Conservation (phyloP, 2,113 vertebrate species). For the Puntigrus tetrazona region DNA sequence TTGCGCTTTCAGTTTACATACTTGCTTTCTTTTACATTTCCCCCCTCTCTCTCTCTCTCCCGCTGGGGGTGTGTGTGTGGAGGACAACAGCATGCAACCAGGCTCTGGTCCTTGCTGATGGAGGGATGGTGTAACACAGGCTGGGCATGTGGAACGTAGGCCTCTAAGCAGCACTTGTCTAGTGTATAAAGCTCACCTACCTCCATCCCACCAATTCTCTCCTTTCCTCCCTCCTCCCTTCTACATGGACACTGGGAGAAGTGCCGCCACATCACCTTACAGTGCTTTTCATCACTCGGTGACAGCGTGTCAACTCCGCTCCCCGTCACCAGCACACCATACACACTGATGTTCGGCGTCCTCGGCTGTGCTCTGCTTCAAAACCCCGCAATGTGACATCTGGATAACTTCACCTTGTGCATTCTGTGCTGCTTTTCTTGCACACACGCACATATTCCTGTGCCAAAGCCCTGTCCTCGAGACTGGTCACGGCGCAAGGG, state of each 20-base stretch:
- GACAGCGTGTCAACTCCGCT: constrained; percentile 77
- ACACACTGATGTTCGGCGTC: constrained; percentile 76
- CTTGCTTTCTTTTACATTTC: background rate
- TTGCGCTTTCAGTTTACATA: background rate
- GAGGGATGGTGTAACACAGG: constrained; percentile 58
- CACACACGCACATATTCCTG: background rate
- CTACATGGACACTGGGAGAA: constrained; percentile 72
- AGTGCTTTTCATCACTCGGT: constrained; percentile 79
- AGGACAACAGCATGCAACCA: background rate
- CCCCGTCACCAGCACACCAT: constrained; percentile 70
- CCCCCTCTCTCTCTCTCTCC: constrained; percentile 43
- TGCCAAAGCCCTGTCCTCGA: constrained; percentile 18
- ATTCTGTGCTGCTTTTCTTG: constrained; percentile 55
- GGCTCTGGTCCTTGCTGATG: constrained; percentile 49
- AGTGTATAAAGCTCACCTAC: constrained; percentile 2
- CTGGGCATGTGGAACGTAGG: constrained; percentile 14
- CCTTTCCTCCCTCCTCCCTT: constrained; percentile 55
- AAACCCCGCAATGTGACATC: constrained; percentile 74
- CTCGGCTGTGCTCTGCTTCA: constrained; percentile 70
- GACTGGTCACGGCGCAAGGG: constrained; percentile 4
- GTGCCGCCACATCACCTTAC: constrained; percentile 77
- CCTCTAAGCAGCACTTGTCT: constrained; percentile 7
- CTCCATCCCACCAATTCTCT: background rate
- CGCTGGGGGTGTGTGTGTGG: no score
- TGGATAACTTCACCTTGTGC: constrained; percentile 65